Evolutionary conservation across 2,113 vertebrate species (phyloP).

Genomic region (Hylia prasina): DNA sequence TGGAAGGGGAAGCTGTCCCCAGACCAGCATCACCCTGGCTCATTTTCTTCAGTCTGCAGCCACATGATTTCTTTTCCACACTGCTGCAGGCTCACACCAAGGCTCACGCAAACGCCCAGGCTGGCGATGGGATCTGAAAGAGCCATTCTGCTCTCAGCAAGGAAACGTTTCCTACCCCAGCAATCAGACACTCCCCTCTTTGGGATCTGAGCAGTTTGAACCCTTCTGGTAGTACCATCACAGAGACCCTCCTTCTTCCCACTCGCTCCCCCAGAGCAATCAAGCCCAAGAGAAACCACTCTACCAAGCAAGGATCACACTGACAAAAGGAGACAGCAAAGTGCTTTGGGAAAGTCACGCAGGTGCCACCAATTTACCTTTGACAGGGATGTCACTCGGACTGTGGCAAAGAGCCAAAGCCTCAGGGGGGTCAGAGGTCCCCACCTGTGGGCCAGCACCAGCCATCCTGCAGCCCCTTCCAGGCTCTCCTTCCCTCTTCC

Average conservation of each 20-base stretch:
- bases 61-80: background rate
- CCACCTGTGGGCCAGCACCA: background rate
- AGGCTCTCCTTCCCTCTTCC: background rate
- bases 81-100: background rate
- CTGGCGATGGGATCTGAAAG: background rate
- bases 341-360: background rate
- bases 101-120: rapidly evolving
- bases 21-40: background rate
- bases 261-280: background rate
- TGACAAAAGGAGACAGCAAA: background rate
- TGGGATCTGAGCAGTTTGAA: background rate
- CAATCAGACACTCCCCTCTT: background rate
- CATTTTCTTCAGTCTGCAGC: background rate
- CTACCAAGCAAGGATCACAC: background rate
- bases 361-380: background rate
- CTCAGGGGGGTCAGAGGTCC: background rate
- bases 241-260: background rate
- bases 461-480: background rate
- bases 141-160: background rate
- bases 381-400: rapidly evolving
- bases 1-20: background rate
- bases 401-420: background rate
- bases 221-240: background rate
- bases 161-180: background rate
- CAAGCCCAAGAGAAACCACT: background rate